Evolutionary conservation across 2,797 vertebrate genomes (phyloP).

Genomic region (Selene dorsalis): DNA sequence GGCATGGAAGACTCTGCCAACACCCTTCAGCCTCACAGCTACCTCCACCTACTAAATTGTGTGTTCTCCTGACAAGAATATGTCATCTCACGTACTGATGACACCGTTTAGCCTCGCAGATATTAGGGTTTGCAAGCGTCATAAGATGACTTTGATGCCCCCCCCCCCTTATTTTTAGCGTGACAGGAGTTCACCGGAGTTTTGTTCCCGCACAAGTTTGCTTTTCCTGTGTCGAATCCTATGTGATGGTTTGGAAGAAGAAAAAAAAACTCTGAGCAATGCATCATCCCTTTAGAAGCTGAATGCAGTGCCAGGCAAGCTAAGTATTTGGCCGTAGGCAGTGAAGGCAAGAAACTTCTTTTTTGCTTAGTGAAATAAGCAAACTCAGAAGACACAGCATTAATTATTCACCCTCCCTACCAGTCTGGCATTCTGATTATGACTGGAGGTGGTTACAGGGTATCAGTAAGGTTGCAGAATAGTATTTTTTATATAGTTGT

Average conservation of each 20-base stretch:
- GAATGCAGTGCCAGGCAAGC: constrained; percentile 71
- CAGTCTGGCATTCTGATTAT: constrained; percentile 76
- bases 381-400: constrained; percentile 76
- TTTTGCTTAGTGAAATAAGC: constrained; percentile 74
- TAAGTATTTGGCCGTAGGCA: constrained; percentile 71
- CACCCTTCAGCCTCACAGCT: constrained; percentile 43
- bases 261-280: constrained; percentile 53
- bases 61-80: constrained; percentile 50
- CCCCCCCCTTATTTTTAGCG: constrained; percentile 30
- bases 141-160: constrained; percentile 65
- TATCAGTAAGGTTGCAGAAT: constrained; percentile 71
- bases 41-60: constrained; percentile 45
- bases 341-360: constrained; percentile 69
- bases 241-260: constrained; percentile 62
- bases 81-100: constrained; percentile 55
- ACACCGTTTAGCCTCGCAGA: constrained; percentile 56
- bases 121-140: constrained; percentile 27
- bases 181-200: constrained; percentile 63
- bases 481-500: constrained; percentile 9
- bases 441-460: constrained; percentile 72
- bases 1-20: constrained; percentile 38
- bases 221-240: constrained; percentile 68
- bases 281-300: constrained; percentile 69
- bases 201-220: constrained; percentile 61
- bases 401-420: constrained; percentile 79